Evolutionary conservation across 2,113 vertebrate species (phyloP), one percentile per base, ranked within the genome.

Genomic region (Entosphenus tridentatus): DNA sequence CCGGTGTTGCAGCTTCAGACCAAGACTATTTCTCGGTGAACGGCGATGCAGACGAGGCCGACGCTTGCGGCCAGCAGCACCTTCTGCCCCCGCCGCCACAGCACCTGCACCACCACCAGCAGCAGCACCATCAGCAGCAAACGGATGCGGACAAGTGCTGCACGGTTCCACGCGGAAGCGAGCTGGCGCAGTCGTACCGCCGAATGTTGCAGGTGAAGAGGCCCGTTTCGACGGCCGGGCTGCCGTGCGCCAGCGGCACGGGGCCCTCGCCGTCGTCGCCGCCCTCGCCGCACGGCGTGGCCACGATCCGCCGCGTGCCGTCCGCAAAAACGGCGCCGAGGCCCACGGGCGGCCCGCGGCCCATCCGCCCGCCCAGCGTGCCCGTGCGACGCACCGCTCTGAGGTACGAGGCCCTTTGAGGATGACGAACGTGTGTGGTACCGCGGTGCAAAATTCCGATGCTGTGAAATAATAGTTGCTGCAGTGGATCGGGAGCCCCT

Each of bases 281-380:
- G 2, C 76, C 72, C 17, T 77, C 75, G 9, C 73, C 78, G 1
- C 80, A 85, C 74, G 62, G 62, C 21, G 80, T 83, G 0, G 84
- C 84, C 2, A 85, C 84, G 68, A 86, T 86, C 74, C 75, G 84
- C 1, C 80, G 84, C 69, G 85, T 85, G 55, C 84, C 84, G 1
- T 83, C 81, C 7, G 81, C 80, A 72, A 86, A 86, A 72, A 71
- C 70, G 10, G 77, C 78, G 16, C 81, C 83, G 2, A 74, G 84
- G 2, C 82, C 83, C 75, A 81, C 82, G 39, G 83, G 83, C 2
- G 79, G 83, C 2, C 83, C 83, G 56, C 84, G 85, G 59, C 82
- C 84, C 67, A 85, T 85, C 73, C 73, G 74, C 71, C 84, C 83
- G 5, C 84, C 84, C 0, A 79, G 84, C 77, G 81, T 85, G 55